phyloP scores from a whole-genome alignment of 1,140 invertebrate species.

The Melanaphis sacchari region DNA sequence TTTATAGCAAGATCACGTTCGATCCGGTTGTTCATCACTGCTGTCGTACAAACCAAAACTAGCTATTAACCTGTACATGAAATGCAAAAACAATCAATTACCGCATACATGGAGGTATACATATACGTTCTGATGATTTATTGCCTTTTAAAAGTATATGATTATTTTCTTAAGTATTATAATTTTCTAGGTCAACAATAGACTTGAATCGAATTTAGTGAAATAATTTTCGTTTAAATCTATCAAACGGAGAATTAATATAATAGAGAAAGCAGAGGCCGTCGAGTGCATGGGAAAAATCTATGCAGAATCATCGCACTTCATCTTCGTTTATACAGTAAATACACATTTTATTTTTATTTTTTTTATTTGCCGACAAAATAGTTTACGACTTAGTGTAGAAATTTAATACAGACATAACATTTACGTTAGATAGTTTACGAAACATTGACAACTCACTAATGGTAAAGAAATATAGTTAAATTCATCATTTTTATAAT shows the following conservation, averaged over 20 bases:
- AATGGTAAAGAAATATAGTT: background rate
- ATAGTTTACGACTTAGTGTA: background rate
- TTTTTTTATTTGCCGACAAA: background rate
- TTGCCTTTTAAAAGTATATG: conserved; percentile 8
- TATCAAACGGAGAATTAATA: background rate
- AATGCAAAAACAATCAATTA: conserved; percentile 38
- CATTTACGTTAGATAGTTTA: background rate
- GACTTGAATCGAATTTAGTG: background rate
- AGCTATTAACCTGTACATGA: conserved; percentile 13
- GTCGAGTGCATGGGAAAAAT: background rate
- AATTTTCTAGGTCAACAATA: conserved; percentile 31
- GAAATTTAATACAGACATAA: background rate
- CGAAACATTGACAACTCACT: background rate
- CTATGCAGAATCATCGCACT: background rate
- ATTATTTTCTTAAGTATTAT: conserved; percentile 10
- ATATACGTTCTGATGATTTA: background rate
- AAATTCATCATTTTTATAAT: background rate
- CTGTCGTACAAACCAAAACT: background rate
- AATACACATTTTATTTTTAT: background rate
- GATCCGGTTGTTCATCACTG: conserved; percentile 3
- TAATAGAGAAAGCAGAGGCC: background rate
- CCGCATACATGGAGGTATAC: background rate
- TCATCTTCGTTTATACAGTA: background rate
- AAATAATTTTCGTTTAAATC: background rate
- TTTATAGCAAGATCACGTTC: conserved; percentile 22